These are phyloP conservation scores for Stichodactyla helianthus DNA, from an alignment of 64 coral and sea anemone species.

Conservation along the genomic window DNA sequence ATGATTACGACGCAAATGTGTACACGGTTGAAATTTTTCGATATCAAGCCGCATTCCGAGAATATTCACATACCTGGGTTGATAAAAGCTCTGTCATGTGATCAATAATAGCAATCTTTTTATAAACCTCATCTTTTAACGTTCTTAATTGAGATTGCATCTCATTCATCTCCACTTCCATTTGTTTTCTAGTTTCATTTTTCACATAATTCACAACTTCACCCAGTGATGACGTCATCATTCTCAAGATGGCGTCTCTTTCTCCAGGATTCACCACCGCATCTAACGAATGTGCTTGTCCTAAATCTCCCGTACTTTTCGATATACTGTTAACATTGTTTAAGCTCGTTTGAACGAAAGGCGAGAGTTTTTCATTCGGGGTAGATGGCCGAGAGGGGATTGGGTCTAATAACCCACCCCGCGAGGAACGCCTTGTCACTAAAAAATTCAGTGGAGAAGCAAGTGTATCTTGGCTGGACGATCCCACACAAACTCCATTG, in stretches of 20 bases:
- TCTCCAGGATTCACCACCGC: neutral
- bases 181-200: neutral
- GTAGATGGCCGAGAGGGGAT: neutral
- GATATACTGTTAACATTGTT: neutral
- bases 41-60: neutral
- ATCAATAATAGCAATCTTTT: neutral
- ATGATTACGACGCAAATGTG: no score
- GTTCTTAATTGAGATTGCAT: neutral
- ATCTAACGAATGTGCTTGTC: neutral
- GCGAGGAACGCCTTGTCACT: slow-evolving; percentile 11
- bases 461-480: neutral
- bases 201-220: slow-evolving; percentile 30
- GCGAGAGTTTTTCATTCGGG: neutral
- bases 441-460: neutral
- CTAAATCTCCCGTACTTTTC: neutral
- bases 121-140: neutral
- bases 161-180: neutral
- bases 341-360: neutral
- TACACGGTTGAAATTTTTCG: no score
- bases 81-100: neutral
- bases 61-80: neutral
- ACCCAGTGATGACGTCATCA: slow-evolving; percentile 10
- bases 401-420: slow-evolving; percentile 21
- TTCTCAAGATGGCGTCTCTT: slow-evolving; percentile 8
- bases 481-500: neutral